These are phyloP conservation scores for Agrochola macilenta DNA, from an alignment of 2,888 invertebrate genomes.

Conservation along the genomic window DNA sequence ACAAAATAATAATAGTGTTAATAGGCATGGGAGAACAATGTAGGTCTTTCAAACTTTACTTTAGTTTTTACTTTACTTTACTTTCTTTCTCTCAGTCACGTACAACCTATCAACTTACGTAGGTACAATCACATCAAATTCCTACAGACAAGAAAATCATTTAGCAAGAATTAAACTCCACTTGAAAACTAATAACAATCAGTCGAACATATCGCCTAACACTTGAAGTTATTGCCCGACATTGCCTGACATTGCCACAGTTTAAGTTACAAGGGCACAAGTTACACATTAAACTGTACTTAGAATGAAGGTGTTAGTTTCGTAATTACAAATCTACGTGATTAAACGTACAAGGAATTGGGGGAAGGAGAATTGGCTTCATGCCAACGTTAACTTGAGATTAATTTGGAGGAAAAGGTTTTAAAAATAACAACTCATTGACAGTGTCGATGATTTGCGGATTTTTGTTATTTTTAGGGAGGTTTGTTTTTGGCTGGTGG, in stretches of 20 bases:
- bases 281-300: slow-evolving; percentile 36
- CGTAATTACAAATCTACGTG: slow-evolving; percentile 40
- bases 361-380: slow-evolving; percentile 24
- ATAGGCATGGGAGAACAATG: too few relatives aligned
- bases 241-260: slow-evolving; percentile 7
- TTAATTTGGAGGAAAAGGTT: slow-evolving; percentile 4
- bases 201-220: slow-evolving; percentile 8
- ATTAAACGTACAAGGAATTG: neutral
- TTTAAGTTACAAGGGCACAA: slow-evolving; percentile 17
- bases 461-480: neutral
- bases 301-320: slow-evolving; percentile 34
- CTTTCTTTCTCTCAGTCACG: neutral
- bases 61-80: too few relatives aligned
- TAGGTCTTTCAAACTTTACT: too few relatives aligned
- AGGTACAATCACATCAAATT: neutral
- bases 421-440: slow-evolving; percentile 27
- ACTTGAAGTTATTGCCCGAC: slow-evolving; percentile 11
- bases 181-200: slow-evolving; percentile 24
- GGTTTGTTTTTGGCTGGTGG: neutral
- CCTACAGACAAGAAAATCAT: slow-evolving; percentile 3
- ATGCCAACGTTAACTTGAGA: slow-evolving; percentile 17
- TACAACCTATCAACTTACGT: neutral
- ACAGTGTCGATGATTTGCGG: slow-evolving; percentile 31
- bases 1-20: too few relatives aligned
- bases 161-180: slow-evolving; percentile 35